Conservation (phyloP, 2,888 invertebrate species). For the Drosophila nigritarsus region DNA sequence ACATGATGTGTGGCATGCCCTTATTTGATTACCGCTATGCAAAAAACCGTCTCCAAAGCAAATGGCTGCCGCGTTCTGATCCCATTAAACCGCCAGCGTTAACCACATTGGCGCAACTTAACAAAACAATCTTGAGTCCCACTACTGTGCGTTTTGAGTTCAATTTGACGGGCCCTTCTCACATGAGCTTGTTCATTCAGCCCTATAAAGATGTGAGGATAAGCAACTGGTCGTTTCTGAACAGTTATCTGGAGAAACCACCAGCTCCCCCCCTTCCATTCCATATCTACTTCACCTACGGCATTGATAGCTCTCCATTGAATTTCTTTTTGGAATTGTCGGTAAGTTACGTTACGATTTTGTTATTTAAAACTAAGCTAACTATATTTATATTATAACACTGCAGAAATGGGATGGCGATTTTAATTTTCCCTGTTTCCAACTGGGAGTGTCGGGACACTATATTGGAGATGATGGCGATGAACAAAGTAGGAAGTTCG, state of each 20-base stretch:
- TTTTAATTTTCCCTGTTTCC: conserved; percentile 69
- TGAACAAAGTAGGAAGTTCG: conserved; percentile 84
- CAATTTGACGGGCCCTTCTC: conserved; percentile 70
- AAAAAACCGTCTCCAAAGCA: conserved; percentile 4
- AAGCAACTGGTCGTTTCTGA: conserved; percentile 73
- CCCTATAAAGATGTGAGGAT: conserved; percentile 65
- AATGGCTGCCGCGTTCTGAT: conserved; percentile 9
- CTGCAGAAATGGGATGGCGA: conserved; percentile 56
- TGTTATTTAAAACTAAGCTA: not conserved
- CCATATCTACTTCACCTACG: conserved; percentile 4
- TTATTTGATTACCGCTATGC: conserved; percentile 5
- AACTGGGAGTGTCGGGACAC: conserved; percentile 85
- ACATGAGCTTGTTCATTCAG: conserved; percentile 74
- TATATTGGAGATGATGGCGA: conserved; percentile 84
- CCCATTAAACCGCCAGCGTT: not conserved
- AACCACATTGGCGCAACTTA: conserved; percentile 1
- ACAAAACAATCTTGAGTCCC: not conserved
- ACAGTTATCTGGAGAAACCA: conserved; percentile 3
- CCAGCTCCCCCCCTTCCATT: not conserved
- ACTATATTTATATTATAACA: not conserved
- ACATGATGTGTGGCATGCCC: conserved; percentile 13
- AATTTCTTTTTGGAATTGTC: conserved; percentile 51
- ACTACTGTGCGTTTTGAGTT: conserved; percentile 65
- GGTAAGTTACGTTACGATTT: conserved; percentile 23
- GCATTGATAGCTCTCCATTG: conserved; percentile 4